These are phyloP conservation scores for Zeus faber DNA, from an alignment of 2,113 vertebrate genomes.

Conservation along the genomic window DNA sequence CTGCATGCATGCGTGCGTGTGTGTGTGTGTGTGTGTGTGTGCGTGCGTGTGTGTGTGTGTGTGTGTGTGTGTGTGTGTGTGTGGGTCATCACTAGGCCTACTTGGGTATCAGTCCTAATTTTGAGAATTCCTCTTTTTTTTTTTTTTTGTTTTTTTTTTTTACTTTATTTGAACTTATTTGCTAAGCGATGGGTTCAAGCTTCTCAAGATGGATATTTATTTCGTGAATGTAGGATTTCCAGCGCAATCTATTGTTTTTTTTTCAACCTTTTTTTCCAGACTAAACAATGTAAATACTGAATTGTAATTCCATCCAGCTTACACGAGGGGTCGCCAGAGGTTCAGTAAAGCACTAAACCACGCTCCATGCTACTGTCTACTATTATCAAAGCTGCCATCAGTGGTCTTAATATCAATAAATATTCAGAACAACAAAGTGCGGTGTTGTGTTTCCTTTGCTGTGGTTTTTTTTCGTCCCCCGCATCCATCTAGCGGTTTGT, in stretches of 20 bases:
- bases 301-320: conserved; percentile 63
- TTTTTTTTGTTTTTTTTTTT: conserved; percentile 13
- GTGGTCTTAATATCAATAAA: conserved; percentile 98
- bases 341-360: conserved; percentile 26
- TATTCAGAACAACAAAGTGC: conserved; percentile 65
- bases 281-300: conserved; percentile 63
- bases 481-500: no score
- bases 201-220: conserved; percentile 47
- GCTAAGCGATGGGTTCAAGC: no score
- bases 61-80: conserved; percentile 7
- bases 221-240: conserved; percentile 54
- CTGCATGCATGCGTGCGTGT: conserved; percentile 12
- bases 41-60: conserved; percentile 6
- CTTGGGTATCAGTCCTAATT: conserved; percentile 14
- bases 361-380: conserved; percentile 81
- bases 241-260: conserved; percentile 24
- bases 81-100: background rate
- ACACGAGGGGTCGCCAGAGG: conserved; percentile 58
- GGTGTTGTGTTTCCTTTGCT: conserved; percentile 2
- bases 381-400: conserved; percentile 93
- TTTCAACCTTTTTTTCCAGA: conserved; percentile 24
- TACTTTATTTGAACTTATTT: conserved; percentile 37
- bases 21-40: conserved; percentile 21
- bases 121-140: conserved; percentile 28
- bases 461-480: no score